phyloP scores from a whole-genome alignment of 2,797 vertebrate species.

The Pseudochromis fuscus region DNA sequence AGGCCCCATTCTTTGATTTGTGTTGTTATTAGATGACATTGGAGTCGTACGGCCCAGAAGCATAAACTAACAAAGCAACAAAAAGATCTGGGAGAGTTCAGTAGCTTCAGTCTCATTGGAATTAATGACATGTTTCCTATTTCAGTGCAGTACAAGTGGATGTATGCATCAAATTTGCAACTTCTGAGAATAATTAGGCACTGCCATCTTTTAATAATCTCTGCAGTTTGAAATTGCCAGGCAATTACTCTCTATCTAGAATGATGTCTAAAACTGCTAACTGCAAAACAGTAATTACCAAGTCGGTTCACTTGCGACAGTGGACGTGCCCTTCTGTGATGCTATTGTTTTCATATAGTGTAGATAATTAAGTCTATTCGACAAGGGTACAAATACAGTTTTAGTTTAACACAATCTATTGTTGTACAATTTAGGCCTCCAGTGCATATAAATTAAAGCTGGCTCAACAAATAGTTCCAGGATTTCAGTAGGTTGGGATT shows the following conservation, averaged over 20 bases:
- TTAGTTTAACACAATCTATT: slow-evolving; percentile 38
- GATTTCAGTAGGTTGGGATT: not conserved
- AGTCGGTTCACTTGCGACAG: slow-evolving; percentile 49
- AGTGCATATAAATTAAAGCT: slow-evolving; percentile 26
- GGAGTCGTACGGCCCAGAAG: not conserved
- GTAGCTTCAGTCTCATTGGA: slow-evolving; percentile 45
- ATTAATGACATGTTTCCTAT: slow-evolving; percentile 58
- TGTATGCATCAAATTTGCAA: slow-evolving; percentile 47
- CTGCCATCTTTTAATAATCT: slow-evolving; percentile 62
- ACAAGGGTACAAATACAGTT: slow-evolving; percentile 55
- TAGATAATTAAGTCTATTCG: slow-evolving; percentile 64
- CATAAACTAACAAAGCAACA: not conserved
- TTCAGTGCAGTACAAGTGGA: slow-evolving; percentile 32
- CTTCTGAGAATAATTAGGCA: slow-evolving; percentile 62
- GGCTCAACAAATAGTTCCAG: slow-evolving; percentile 6
- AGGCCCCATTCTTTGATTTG: not conserved
- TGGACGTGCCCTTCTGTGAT: slow-evolving; percentile 46
- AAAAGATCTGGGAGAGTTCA: slow-evolving; percentile 46
- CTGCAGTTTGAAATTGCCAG: slow-evolving; percentile 47
- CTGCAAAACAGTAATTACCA: slow-evolving; percentile 68
- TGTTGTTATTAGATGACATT: not conserved
- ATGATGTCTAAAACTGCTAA: slow-evolving; percentile 52
- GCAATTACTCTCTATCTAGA: slow-evolving; percentile 61
- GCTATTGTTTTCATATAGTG: slow-evolving; percentile 51
- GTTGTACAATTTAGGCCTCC: slow-evolving; percentile 46